Evolutionary conservation across 1,140 invertebrate species (phyloP).

Genomic region (Brachionus sp.): DNA sequence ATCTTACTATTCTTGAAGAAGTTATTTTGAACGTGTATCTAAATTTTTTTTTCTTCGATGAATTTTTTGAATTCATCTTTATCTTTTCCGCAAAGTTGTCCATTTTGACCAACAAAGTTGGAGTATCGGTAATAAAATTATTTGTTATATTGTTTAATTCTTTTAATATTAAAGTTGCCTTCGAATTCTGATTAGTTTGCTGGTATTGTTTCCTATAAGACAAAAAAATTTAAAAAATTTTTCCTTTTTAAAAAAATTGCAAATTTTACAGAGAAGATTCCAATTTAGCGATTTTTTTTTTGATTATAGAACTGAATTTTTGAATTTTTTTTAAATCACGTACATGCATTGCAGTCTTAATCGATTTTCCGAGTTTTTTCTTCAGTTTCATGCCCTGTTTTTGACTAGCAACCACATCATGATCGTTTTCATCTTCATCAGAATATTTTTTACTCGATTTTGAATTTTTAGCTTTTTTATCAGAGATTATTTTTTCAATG

Average conservation of each 20-base stretch:
- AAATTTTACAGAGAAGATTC: not conserved
- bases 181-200: not conserved
- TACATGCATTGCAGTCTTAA: not conserved
- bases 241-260: not conserved
- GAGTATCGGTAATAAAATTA: slow-evolving; percentile 20
- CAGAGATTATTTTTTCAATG: not conserved
- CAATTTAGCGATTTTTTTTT: not conserved
- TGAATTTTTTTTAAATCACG: not conserved
- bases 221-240: not conserved
- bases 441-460: not conserved
- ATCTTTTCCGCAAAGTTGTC: not conserved
- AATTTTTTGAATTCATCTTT: not conserved
- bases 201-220: slow-evolving; percentile 21
- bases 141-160: slow-evolving; percentile 29
- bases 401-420: not conserved
- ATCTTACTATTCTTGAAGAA: not conserved
- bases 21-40: not conserved
- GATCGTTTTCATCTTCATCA: slow-evolving; percentile 24
- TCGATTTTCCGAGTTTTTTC: slow-evolving; percentile 10
- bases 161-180: not conserved
- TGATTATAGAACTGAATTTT: not conserved
- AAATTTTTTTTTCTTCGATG: slow-evolving; percentile 20
- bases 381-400: not conserved
- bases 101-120: not conserved
- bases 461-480: slow-evolving; percentile 13